phyloP scores from a whole-genome alignment of 2,113 vertebrate species.

The Pedetes capensis region DNA sequence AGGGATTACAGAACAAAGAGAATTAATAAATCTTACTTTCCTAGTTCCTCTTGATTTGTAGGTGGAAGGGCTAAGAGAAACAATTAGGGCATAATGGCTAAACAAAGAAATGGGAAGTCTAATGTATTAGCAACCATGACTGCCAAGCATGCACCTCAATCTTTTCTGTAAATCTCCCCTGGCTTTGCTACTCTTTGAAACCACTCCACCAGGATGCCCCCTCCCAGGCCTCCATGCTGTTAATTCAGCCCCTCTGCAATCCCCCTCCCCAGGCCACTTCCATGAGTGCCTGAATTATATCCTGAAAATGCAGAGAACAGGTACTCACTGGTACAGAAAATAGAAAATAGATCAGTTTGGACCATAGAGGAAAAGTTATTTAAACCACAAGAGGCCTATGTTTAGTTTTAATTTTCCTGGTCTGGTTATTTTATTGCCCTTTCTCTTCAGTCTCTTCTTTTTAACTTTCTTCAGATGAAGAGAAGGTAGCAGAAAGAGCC shows the following conservation, averaged over 20 bases:
- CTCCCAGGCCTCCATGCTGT: neutral
- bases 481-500: constrained; percentile 64
- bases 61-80: neutral
- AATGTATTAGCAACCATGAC: neutral
- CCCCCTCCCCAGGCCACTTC: neutral
- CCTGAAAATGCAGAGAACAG: neutral
- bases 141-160: neutral
- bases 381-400: neutral
- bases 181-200: neutral
- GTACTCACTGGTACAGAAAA: neutral
- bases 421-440: neutral
- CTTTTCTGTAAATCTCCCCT: neutral
- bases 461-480: constrained; percentile 71
- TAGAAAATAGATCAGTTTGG: neutral
- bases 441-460: constrained; percentile 50
- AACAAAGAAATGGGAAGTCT: neutral
- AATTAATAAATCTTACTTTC: neutral
- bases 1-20: neutral
- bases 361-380: neutral
- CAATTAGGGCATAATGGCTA: neutral
- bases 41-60: neutral
- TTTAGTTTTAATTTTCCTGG: neutral
- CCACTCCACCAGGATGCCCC: neutral
- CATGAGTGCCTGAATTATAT: neutral
- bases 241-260: neutral